phyloP scores from a whole-genome alignment of 2,113 vertebrate genomes.

The Rhombomys opimus region DNA sequence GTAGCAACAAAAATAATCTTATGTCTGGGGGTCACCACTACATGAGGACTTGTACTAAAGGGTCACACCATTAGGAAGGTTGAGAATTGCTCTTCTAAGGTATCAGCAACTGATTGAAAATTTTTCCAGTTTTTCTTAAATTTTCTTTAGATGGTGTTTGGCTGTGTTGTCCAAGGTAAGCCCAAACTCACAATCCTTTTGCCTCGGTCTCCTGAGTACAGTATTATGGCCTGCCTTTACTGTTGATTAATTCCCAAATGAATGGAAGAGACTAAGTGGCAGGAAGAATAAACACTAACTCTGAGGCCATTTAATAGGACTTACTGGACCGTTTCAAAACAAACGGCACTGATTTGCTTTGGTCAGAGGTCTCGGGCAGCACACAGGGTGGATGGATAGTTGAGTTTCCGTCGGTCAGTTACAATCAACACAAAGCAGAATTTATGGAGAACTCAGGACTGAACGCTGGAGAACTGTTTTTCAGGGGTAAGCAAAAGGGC shows the following conservation, averaged over 20 bases:
- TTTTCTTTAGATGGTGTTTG: not conserved
- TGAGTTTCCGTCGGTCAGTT: not conserved
- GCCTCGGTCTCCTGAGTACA: not conserved
- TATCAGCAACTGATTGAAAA: not conserved
- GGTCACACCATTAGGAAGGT: not conserved
- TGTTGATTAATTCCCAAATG: not conserved
- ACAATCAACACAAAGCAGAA: not conserved
- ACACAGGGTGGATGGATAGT: not conserved
- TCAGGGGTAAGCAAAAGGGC: constrained; percentile 33
- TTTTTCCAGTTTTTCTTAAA: not conserved
- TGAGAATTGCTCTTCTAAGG: not conserved
- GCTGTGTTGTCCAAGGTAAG: not conserved
- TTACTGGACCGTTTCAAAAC: not conserved
- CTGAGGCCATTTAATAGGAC: not conserved
- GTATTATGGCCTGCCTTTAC: not conserved
- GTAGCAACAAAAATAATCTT: not conserved
- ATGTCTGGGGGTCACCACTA: not conserved
- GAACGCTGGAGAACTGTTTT: not conserved
- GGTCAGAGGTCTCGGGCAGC: not conserved
- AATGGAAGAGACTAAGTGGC: constrained; percentile 35
- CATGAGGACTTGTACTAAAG: not conserved
- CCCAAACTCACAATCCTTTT: not conserved
- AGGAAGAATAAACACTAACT: constrained; percentile 27
- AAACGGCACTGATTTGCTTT: not conserved
- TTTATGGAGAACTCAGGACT: not conserved